Base-by-base conservation (phyloP, 2,797 vertebrate species). In the Phrynocephalus forsythii region DNA sequence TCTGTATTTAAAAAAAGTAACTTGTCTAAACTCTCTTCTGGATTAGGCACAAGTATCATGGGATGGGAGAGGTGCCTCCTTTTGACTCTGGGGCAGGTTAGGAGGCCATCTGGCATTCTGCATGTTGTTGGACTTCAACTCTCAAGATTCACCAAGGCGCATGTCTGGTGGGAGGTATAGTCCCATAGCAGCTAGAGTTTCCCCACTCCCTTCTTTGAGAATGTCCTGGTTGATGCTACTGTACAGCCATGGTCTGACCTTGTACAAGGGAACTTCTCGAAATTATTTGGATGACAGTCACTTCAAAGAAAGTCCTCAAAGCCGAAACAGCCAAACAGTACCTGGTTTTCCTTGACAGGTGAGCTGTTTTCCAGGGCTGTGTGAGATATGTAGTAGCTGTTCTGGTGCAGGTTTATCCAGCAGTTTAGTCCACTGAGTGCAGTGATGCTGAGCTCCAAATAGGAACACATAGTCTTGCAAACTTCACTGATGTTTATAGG, bases 401-500 rank as follows among this genome's bases (percentile, higher is more conserved):
- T 18, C 2, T 28, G 60, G 28, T 44, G 63, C 6, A 30, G 5
- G n/a, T 68, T 67, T 50, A n/a, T 28, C 13, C 44, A 52, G 67
- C n/a, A 66, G 52, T 8, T 80, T 28, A 38, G 10, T 3, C 30
- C 66, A 68, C 2, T 83, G 13, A 44, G 24, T 28, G 5, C 5
- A 33, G 6, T 52, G 26, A 38, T 15, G 44, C 22, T 85, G 30
- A 68, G 16, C 52, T 18, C 10, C 18, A 38, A 68, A 44, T 2
- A 79, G 6, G 20, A 6, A 24, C 28, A 38, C 50, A 28, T 18
- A 20, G 24, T 13, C 11, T 28, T 26, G 30, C 1, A 63, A 1
- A n/a, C 33, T 56, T 33, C 56, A 33, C 24, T n/a, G 44, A 86
- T 76, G 86, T 44, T 56, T 82, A 22, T 71, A 71, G 85, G 71